Evolutionary conservation across 2,888 invertebrate species (phyloP).

Genomic region (Molorchus minor): DNA sequence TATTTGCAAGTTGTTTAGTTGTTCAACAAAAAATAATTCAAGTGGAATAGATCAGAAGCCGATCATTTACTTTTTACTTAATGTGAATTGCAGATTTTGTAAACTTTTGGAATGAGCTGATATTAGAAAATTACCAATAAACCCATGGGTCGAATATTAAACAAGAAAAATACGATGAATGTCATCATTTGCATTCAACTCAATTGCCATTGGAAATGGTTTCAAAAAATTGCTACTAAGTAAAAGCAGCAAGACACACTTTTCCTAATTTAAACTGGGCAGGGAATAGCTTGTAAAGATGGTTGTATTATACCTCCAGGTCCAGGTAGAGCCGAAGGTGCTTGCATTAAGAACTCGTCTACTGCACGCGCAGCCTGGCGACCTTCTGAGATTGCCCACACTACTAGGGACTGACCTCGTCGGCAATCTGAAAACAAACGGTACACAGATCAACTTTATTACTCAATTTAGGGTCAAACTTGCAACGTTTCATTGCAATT

Average conservation of each 20-base stretch:
- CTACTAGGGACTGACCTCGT: constrained; percentile 97
- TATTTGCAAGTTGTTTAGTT: too few species aligned
- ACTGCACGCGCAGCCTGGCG: constrained; percentile 96
- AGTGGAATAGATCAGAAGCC: too few species aligned
- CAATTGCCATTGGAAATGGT: too few species aligned
- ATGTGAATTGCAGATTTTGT: too few species aligned
- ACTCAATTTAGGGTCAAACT: background rate
- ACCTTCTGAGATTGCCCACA: constrained; percentile 98
- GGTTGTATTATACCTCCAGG: constrained; percentile 85
- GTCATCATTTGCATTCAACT: too few species aligned
- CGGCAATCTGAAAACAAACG: constrained; percentile 87
- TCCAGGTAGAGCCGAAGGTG: constrained; percentile 86
- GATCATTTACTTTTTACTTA: too few species aligned
- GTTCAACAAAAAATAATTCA: too few species aligned
- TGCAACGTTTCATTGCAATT: too few species aligned
- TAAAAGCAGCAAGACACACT: constrained; percentile 2
- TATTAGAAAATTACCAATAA: too few species aligned
- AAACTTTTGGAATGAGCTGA: too few species aligned
- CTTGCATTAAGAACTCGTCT: constrained; percentile 82
- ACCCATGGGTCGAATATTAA: too few species aligned
- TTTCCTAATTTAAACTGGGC: constrained; percentile 51
- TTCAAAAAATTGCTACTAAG: background rate
- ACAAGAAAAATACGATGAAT: too few species aligned
- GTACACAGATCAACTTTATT: background rate
- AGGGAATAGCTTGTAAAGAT: constrained; percentile 47